These are phyloP conservation scores for Linnaemya tessellans DNA, from an alignment of 2,888 invertebrate species.

Conservation along the genomic window DNA sequence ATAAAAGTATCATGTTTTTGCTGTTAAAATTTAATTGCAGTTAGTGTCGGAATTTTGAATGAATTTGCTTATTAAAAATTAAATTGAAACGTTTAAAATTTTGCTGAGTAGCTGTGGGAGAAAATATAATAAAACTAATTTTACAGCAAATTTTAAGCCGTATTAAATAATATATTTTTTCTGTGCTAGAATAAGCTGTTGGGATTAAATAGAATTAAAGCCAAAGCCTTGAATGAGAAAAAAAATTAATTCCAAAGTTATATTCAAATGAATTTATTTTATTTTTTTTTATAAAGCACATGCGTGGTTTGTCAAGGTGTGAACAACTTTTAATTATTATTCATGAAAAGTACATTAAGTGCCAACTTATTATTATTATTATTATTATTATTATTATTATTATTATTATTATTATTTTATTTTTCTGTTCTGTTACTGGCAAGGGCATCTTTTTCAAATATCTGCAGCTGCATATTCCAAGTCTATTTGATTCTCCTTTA, in stretches of 20 bases:
- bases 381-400: too few species aligned
- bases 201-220: slow-evolving; percentile 17
- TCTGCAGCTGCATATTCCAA: too few species aligned
- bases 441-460: too few species aligned
- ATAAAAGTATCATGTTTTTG: slow-evolving; percentile 33
- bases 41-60: slow-evolving; percentile 19
- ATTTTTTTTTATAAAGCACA: neutral
- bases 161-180: slow-evolving; percentile 9
- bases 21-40: slow-evolving; percentile 13
- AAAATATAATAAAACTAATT: slow-evolving; percentile 18
- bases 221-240: neutral
- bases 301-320: neutral
- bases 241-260: too few species aligned
- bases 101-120: neutral
- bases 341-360: neutral
- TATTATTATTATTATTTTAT: too few species aligned
- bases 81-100: slow-evolving; percentile 39
- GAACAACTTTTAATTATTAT: neutral
- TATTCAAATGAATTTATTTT: neutral
- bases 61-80: slow-evolving; percentile 38
- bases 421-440: too few species aligned
- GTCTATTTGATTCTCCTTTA: neutral
- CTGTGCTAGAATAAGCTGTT: too few species aligned
- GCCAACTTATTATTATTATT: too few species aligned
- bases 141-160: slow-evolving; percentile 15